Conservation (phyloP, 2,797 vertebrate genomes). For the Paedocypris micromegethes region DNA sequence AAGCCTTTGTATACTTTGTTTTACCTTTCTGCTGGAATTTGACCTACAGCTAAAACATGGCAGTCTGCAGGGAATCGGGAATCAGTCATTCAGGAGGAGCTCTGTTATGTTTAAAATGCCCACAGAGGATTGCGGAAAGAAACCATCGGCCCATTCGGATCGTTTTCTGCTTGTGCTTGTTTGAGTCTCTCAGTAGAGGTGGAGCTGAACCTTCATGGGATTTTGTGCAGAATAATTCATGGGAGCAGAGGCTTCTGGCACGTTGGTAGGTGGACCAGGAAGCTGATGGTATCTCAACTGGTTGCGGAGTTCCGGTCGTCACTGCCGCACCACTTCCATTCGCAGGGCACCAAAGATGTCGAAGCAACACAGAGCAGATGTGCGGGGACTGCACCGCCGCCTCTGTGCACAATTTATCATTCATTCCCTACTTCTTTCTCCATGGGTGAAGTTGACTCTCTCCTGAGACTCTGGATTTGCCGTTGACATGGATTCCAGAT, state of each 20-base stretch:
- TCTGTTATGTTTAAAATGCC: constrained; percentile 12
- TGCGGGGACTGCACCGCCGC: constrained; percentile 30
- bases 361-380: constrained; percentile 41
- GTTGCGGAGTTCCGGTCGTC: constrained; percentile 38
- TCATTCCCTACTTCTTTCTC: constrained; percentile 40
- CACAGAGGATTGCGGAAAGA: constrained; percentile 19
- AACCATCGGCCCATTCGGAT: not conserved
- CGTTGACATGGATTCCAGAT: constrained; percentile 49
- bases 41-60: constrained; percentile 19
- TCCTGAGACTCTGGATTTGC: constrained; percentile 43
- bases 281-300: constrained; percentile 48
- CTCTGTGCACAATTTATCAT: constrained; percentile 43
- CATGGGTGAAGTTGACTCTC: constrained; percentile 31
- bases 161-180: constrained; percentile 22
- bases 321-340: constrained; percentile 24
- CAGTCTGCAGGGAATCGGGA: constrained; percentile 24
- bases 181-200: constrained; percentile 36
- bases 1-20: constrained; percentile 15
- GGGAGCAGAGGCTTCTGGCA: constrained; percentile 32
- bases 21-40: constrained; percentile 27
- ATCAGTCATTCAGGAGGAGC: constrained; percentile 10
- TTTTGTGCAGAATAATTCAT: constrained; percentile 37
- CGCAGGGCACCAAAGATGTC: constrained; percentile 38
- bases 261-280: constrained; percentile 37
- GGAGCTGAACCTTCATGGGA: constrained; percentile 40